Base-by-base conservation (phyloP, 2,113 vertebrate genomes). In the Poeciliopsis retropinna region DNA sequence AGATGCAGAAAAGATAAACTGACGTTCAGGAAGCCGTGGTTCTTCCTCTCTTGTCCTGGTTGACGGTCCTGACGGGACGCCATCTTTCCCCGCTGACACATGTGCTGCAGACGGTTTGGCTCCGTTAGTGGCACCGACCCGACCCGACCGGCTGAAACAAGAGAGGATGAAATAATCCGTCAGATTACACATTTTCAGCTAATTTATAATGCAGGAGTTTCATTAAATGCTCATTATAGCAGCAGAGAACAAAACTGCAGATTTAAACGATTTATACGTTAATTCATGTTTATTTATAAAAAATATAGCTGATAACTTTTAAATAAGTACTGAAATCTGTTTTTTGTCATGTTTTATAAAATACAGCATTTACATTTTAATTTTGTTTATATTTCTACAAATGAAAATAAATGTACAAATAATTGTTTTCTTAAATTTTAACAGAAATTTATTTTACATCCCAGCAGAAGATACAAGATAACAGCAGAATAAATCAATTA, bases 81-180 rank as follows among this genome's bases (percentile, higher is more conserved):
- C 89, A 89, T 88, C 84, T 86, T 92, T 87, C 94, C 94, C 95
- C 94, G 93, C 95, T 96, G 96, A 95, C 96, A 95, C 93, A 95
- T 96, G 96, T 95, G 93, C 93, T 95, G 94, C 96, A 96, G 95
- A 95, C 95, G 95, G 95, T 95, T 96, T 95, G 92, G 91, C 95
- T 95, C 93, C 93, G 95, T 31, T 31, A 31, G 30, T 31, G 30
- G 30, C 30, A 92, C 93, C 94, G 95, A 95, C 95, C 37, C 31
- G 89, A 88, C 3, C 30, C 30, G 30, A 31, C 30, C 30, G 94
- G 13, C 93, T 93, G 90, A 87, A 90, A 89, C 83, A 84, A 79
- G 65, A 88, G 32, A 44, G 72, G 41, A 51, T 30, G 60, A 64
- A n/a, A 57, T 57, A 57, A 57, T 25, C 51, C 9, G 19, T n/a